Evolutionary conservation across 2,797 vertebrate genomes (phyloP).

Genomic region (Parauchenoglanis punctatus): DNA sequence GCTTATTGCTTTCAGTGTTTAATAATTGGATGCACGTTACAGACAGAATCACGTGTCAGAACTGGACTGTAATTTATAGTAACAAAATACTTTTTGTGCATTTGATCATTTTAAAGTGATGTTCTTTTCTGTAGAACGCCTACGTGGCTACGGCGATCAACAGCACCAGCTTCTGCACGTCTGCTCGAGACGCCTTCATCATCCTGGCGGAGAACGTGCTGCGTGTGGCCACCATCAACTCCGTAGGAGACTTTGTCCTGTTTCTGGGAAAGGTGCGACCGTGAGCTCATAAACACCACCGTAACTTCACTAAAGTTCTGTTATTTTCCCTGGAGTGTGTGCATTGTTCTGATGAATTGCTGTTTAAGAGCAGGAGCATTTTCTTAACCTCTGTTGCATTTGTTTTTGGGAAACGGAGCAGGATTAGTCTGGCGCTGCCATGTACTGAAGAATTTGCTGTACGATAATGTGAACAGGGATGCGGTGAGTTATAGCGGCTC

Average conservation of each 20-base stretch:
- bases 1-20: not conserved
- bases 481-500: not conserved
- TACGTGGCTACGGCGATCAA: slow-evolving; percentile 98
- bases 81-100: not conserved
- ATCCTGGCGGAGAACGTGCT: slow-evolving; percentile 95
- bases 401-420: no score
- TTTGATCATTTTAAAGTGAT: not conserved
- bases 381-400: no score
- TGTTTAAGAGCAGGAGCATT: no score
- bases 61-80: not conserved
- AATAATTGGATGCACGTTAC: not conserved
- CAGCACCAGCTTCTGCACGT: slow-evolving; percentile 96
- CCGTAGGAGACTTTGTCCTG: slow-evolving; percentile 95
- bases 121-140: slow-evolving; percentile 81
- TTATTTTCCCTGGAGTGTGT: no score
- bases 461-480: no score
- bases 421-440: no score
- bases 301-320: no score
- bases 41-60: not conserved
- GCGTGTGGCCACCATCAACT: slow-evolving; percentile 93
- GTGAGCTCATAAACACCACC: not conserved
- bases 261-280: slow-evolving; percentile 92
- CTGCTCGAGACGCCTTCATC: slow-evolving; percentile 90
- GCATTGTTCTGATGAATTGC: no score
- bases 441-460: no score